Conservation (phyloP, 2,888 invertebrate species). For the Bhutanitis thaidina region DNA sequence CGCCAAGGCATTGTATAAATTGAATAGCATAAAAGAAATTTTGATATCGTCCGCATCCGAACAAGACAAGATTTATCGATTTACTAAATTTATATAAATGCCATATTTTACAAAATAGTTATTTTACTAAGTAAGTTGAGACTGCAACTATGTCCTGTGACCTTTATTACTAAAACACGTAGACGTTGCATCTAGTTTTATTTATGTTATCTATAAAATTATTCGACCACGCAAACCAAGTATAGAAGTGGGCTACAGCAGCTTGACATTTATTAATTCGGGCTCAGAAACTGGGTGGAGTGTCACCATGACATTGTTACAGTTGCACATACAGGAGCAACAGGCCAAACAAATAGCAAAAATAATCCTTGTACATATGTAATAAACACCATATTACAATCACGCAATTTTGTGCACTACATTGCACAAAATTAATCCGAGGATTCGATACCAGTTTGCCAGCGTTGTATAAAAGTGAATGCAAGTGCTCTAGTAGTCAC, state of each 20-base stretch:
- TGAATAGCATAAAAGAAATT: no score
- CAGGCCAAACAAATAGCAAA: constrained; percentile 12
- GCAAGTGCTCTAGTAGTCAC: constrained; percentile 49
- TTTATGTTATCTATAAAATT: constrained; percentile 14
- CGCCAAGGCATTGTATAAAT: no score
- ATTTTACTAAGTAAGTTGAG: not conserved
- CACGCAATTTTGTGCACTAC: constrained; percentile 13
- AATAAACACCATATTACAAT: constrained; percentile 30
- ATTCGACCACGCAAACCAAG: constrained; percentile 15
- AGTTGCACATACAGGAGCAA: constrained; percentile 27
- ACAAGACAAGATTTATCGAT: no score
- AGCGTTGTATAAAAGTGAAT: constrained; percentile 63
- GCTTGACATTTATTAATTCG: constrained; percentile 17
- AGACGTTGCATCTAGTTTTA: constrained; percentile 11
- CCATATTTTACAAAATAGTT: no score
- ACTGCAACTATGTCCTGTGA: not conserved
- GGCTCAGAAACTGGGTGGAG: constrained; percentile 29
- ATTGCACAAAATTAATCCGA: constrained; percentile 46
- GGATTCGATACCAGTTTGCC: constrained; percentile 58
- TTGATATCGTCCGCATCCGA: no score
- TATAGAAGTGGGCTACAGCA: constrained; percentile 17
- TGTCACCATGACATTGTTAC: constrained; percentile 46
- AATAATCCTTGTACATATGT: constrained; percentile 24
- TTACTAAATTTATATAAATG: no score
- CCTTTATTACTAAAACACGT: constrained; percentile 14